phyloP scores from a whole-genome alignment of 2,113 vertebrate genomes.

The Xenopus borealis region DNA sequence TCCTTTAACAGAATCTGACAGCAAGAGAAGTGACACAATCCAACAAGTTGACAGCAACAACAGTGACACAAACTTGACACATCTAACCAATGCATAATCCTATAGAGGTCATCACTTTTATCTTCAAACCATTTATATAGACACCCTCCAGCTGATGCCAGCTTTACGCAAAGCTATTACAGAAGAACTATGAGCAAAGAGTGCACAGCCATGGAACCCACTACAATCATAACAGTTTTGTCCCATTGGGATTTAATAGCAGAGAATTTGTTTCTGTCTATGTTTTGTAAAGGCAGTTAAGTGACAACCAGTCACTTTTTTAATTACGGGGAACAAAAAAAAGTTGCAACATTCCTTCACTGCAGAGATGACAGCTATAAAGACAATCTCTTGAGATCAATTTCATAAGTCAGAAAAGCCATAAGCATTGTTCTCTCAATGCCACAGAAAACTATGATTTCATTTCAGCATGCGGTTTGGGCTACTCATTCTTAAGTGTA shows the following conservation, averaged over 20 bases:
- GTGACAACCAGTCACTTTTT: slow-evolving; percentile 2
- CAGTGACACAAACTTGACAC: background rate
- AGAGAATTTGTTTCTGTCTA: background rate
- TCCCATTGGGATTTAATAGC: background rate
- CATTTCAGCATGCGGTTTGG: background rate
- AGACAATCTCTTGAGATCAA: background rate
- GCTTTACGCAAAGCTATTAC: background rate
- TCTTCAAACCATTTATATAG: slow-evolving; percentile 2
- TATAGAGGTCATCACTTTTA: background rate
- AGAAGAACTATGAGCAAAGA: background rate
- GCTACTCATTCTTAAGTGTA: no score
- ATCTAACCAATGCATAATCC: background rate
- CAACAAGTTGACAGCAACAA: no score
- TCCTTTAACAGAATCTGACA: background rate
- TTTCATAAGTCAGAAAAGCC: background rate
- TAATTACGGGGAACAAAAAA: background rate
- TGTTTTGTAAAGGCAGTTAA: slow-evolving; percentile 1
- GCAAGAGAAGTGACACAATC: background rate
- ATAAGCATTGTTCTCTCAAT: background rate
- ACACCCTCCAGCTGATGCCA: background rate
- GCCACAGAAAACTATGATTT: background rate
- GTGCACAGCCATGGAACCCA: background rate
- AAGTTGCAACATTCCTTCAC: background rate
- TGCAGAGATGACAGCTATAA: background rate
- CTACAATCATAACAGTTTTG: background rate